phyloP scores from a whole-genome alignment of 2,888 invertebrate species.

The Hymenopus coronatus region DNA sequence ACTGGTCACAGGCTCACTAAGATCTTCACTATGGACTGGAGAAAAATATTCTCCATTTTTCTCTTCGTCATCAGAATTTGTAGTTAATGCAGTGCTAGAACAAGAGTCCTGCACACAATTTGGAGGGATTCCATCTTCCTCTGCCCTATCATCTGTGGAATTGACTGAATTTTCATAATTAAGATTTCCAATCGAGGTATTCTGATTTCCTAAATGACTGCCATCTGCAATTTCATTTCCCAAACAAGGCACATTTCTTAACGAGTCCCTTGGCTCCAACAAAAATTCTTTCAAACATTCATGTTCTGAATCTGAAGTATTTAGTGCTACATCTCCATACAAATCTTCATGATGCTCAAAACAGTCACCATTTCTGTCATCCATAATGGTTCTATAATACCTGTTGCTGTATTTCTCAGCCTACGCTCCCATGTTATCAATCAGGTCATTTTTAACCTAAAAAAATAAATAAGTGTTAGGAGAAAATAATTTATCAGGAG shows the following conservation, averaged over 20 bases:
- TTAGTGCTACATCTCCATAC: constrained; percentile 38
- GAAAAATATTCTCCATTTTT: not conserved
- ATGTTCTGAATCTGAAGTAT: constrained; percentile 38
- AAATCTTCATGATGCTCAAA: constrained; percentile 40
- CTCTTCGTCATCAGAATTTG: constrained; percentile 1
- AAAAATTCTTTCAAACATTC: constrained; percentile 41
- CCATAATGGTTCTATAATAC: constrained; percentile 34
- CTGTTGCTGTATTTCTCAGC: not conserved
- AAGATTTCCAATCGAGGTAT: not conserved
- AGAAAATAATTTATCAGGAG: not conserved
- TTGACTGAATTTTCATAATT: not conserved
- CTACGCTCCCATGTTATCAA: constrained; percentile 6
- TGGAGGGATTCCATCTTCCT: constrained; percentile 14
- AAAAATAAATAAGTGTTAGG: not conserved
- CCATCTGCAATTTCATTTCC: not conserved
- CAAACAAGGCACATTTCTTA: constrained; percentile 26
- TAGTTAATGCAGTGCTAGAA: not conserved
- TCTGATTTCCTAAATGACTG: constrained; percentile 15
- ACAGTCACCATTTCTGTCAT: constrained; percentile 40
- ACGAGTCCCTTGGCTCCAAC: constrained; percentile 34
- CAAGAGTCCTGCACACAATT: constrained; percentile 16
- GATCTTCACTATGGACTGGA: not conserved
- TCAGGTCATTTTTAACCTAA: not conserved
- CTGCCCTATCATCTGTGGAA: not conserved
- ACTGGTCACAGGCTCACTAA: not conserved